Evolutionary conservation across 30 jellyfish, hydroid and myxozoan species (phyloP), one percentile per base, ranked within the genome.

Genomic region (Turritopsis rubra): DNA sequence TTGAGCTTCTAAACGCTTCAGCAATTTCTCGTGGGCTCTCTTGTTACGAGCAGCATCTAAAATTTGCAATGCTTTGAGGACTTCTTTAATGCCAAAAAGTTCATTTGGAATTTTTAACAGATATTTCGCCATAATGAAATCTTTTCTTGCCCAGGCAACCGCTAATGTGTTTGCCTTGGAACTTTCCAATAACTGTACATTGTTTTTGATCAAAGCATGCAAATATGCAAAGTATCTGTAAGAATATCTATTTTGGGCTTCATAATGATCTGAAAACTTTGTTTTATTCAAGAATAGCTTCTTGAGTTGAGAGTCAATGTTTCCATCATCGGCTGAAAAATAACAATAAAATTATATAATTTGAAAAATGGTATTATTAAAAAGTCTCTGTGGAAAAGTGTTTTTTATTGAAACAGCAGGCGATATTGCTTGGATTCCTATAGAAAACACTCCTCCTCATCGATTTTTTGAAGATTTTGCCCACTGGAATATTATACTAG

Each of bases 101-200:
- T 87, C 95, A n/a, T 53, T 84, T 0, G 82, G 83, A 28, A 87
- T 21, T 21, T 41, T 79, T 18, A 87, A 82, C 95, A 87, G 24
- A 8, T 83, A 25, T n/a, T 72, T 53, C 41, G 89, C 95, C 79
- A 87, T 52, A 7, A 52, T 66, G 66, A 80, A 74, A 31, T 87
- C 90, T 24, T 74, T 26, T 81, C 95, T 81, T 1, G 95, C 89
- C 89, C 89, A 87, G 7, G 95, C 95, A 22, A 86, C 95, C 0
- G 95, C 95, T 19, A 87, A 86, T n/a, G 87, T 83, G 18, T 53
- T 80, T 17, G 87, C 18, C 75, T 81, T 87, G 24, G 90, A 81
- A 22, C 83, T 72, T 21, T 81, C 84, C 52, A 76, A 21, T 29
- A 80, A 73, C 16, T 73, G 52, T 16, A 87, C 75, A 22, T 29